Evolutionary conservation across 2,797 vertebrate species (phyloP).

Genomic region (Arvicola amphibius): DNA sequence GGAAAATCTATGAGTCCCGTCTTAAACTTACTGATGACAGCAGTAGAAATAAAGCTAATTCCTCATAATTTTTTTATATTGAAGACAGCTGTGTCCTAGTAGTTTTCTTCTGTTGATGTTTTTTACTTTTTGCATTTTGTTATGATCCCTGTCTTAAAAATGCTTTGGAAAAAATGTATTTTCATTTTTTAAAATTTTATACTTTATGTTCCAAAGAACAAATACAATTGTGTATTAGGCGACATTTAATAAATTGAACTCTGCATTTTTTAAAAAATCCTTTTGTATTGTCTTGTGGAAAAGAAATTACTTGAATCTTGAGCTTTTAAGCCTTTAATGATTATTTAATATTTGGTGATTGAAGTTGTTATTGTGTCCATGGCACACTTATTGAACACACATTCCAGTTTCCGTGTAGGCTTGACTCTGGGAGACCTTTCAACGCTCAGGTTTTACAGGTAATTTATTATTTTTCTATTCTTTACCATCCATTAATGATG

Average conservation of each 20-base stretch:
- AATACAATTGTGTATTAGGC: slow-evolving; percentile 67
- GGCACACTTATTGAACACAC: neutral
- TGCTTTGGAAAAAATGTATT: slow-evolving; percentile 72
- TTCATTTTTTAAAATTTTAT: slow-evolving; percentile 79
- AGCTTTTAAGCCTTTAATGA: slow-evolving; percentile 6
- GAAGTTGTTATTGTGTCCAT: neutral
- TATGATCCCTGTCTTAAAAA: slow-evolving; percentile 53
- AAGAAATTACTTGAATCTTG: slow-evolving; percentile 30
- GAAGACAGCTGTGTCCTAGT: neutral
- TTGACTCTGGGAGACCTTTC: neutral
- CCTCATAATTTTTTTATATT: neutral
- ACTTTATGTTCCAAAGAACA: slow-evolving; percentile 69
- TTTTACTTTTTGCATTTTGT: slow-evolving; percentile 56
- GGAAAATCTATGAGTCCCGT: slow-evolving; percentile 41
- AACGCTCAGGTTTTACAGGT: neutral
- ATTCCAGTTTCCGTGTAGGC: neutral
- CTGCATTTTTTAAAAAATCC: slow-evolving; percentile 9
- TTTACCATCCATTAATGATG: neutral
- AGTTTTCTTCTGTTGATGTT: slow-evolving; percentile 28
- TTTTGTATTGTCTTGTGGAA: slow-evolving; percentile 57
- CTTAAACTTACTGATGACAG: neutral
- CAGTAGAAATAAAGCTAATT: slow-evolving; percentile 42
- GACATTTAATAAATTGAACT: slow-evolving; percentile 76
- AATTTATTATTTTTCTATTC: neutral
- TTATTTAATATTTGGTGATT: neutral